phyloP scores from a whole-genome alignment of 2,888 invertebrate species.

The Aelia acuminata region DNA sequence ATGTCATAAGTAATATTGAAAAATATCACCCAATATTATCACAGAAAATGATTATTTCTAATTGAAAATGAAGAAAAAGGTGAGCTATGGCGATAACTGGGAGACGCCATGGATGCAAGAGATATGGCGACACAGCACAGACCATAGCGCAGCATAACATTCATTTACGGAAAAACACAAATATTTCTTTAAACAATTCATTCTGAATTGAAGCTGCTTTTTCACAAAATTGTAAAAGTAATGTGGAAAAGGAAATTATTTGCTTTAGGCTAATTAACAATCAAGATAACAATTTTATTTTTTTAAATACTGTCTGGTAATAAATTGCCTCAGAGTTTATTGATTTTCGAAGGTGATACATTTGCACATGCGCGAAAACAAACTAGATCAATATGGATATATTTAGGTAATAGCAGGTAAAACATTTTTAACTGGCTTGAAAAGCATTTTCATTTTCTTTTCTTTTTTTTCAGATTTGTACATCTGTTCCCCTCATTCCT shows the following conservation, averaged over 20 bases:
- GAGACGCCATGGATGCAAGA: background rate
- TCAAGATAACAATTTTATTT: background rate
- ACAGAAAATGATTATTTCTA: too few relatives aligned
- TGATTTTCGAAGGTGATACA: conserved; percentile 34
- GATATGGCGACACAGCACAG: conserved; percentile 4
- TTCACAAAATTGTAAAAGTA: background rate
- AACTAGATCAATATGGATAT: conserved; percentile 38
- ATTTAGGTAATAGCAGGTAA: conserved; percentile 36
- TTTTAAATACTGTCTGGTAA: conserved; percentile 8
- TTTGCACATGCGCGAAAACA: conserved; percentile 50
- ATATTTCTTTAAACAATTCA: background rate
- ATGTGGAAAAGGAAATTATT: background rate
- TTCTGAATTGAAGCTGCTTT: background rate
- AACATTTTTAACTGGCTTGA: background rate
- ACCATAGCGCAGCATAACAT: background rate
- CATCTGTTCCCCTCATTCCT: background rate
- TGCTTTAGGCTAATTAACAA: background rate
- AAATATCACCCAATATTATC: too few relatives aligned
- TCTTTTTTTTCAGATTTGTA: background rate
- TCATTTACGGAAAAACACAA: background rate
- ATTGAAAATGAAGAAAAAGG: background rate
- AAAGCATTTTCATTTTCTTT: background rate
- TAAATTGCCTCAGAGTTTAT: conserved; percentile 35
- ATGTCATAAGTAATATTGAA: too few relatives aligned
- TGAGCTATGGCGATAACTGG: background rate